A percentile compares a stretch with the other conserved stretches of the same genome.
Conservation (phyloP, 1,140 invertebrate genomes). For the Rhyacophila brunnea region DNA sequence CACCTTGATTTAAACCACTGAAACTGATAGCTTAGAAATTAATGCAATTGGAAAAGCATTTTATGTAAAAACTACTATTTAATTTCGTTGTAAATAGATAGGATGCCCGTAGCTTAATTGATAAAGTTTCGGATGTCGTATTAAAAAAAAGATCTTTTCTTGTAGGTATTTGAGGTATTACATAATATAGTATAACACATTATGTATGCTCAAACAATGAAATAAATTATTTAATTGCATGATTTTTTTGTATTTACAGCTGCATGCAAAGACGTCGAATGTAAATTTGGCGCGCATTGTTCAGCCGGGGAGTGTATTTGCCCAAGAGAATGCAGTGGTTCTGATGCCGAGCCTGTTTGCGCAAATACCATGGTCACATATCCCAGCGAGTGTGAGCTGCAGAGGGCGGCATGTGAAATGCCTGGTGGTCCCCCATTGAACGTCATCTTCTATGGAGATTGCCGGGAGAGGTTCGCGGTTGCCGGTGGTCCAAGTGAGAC, state of each 20-base stretch:
- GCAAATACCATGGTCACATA: conserved; percentile 78
- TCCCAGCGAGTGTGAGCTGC: conserved; percentile 80
- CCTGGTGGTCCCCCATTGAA: conserved; percentile 50
- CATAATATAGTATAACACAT: no score
- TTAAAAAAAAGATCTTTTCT: no score
- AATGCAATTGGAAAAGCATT: no score
- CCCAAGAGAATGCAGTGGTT: conserved; percentile 69
- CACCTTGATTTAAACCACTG: no score
- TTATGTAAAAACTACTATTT: no score
- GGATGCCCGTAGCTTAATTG: no score
- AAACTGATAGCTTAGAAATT: no score
- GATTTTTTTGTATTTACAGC: conserved; percentile 57
- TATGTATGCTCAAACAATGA: no score
- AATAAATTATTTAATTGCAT: no score
- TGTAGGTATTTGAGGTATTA: no score
- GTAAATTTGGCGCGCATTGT: conserved; percentile 77
- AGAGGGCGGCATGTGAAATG: conserved; percentile 65
- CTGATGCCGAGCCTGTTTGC: conserved; percentile 72
- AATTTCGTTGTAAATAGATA: no score
- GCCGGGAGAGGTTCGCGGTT: conserved; percentile 65
- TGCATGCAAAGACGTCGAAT: conserved; percentile 73
- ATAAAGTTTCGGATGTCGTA: no score
- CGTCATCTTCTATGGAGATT: conserved; percentile 78
- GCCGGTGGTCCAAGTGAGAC: conserved; percentile 44
- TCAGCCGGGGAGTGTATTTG: conserved; percentile 82